These are phyloP conservation scores for Poecilus cupreus DNA, from an alignment of 2,888 invertebrate genomes.

Conservation along the genomic window DNA sequence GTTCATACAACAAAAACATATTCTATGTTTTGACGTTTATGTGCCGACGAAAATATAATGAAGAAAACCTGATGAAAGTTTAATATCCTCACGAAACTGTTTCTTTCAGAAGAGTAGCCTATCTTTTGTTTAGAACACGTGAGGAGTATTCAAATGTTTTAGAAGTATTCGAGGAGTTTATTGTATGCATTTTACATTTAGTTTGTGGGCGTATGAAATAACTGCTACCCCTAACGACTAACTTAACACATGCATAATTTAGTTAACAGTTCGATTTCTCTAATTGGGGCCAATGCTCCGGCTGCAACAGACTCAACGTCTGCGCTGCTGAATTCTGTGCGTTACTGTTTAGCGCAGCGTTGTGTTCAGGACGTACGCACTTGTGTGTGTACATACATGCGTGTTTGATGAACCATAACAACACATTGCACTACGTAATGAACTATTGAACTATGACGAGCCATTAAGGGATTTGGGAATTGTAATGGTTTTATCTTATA, in stretches of 20 bases:
- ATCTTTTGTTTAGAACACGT: neutral
- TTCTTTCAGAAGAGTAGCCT: neutral
- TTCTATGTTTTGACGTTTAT: neutral
- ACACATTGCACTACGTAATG: neutral
- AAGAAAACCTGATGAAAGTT: neutral
- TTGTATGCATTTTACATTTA: neutral
- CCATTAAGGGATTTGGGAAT: neutral
- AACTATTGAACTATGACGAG: neutral
- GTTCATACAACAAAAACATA: neutral
- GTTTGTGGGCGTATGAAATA: no score
- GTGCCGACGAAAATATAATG: neutral
- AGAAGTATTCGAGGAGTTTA: no score
- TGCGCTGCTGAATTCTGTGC: neutral
- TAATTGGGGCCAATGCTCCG: constrained; percentile 53
- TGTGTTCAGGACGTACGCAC: neutral
- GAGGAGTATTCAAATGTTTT: neutral
- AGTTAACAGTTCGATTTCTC: constrained; percentile 54
- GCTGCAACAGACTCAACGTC: neutral
- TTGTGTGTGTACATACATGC: neutral
- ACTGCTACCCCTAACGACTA: neutral
- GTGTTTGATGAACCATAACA: neutral
- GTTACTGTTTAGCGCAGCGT: neutral
- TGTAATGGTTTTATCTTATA: neutral
- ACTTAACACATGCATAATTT: constrained; percentile 56
- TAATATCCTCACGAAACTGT: constrained; percentile 14